Base-by-base conservation (phyloP, 2,113 vertebrate genomes). In the Micronisus gabar region DNA sequence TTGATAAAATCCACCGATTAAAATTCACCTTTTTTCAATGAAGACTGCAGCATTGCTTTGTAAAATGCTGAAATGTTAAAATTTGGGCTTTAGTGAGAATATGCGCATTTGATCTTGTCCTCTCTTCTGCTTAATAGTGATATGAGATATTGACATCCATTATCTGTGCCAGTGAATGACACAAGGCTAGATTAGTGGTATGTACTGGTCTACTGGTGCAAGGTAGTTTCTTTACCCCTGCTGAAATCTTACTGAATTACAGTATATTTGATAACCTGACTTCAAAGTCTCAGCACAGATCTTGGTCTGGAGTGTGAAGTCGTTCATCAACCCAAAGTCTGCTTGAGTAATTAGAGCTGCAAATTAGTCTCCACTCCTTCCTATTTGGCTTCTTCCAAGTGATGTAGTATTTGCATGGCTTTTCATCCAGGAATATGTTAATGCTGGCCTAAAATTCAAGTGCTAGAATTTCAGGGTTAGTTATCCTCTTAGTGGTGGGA, bases 351-450 rank as follows among this genome's bases (percentile, higher is more conserved):
- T 75, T 1, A 75, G 63, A 93, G 76, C 71, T 92, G 76, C 75
- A 86, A 74, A 62, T 86, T 62, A 78, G 48, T 86, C 92, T 93
- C 80, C 81, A 68, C 66, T 90, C 66, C 62, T 65, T 78, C 59
- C 84, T 90, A 68, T 95, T 86, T 95, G 95, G 96, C 93, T 96
- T 96, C 73, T 95, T 95, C 91, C 95, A 88, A 92, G 78, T 97
- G 95, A 96, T 95, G 95, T 97, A 97, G 76, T 81, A 93, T 88
- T 88, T 94, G 95, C 96, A 97, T 97, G 97, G 97, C 96, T 97
- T 96, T 94, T 96, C 67, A 95, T 97, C 94, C 96, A 88, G 91
- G 88, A 93, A 81, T 48, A 93, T 63, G 70, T 55, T 78, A 79
- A 92, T 32, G 70, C 52, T 87, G 85, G 79, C 93, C 95, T 95